Conservation (phyloP, 2,113 vertebrate genomes). For the Trogon surrucura region DNA sequence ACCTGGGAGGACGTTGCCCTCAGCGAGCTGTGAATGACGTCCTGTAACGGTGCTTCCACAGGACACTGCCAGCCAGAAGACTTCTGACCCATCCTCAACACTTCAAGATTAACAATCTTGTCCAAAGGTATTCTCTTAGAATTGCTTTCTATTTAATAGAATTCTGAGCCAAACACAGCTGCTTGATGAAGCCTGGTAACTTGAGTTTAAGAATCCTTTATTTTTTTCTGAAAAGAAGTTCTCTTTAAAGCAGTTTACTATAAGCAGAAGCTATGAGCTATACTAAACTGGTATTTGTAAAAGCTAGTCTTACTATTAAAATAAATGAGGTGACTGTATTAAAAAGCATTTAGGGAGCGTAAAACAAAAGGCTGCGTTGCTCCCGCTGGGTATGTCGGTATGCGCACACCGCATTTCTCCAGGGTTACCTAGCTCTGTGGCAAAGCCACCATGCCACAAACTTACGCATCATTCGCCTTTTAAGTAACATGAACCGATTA, state of each 20-base stretch:
- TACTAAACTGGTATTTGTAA: constrained; percentile 59
- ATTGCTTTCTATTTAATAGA: not conserved
- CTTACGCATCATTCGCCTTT: not conserved
- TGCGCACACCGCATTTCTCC: constrained; percentile 23
- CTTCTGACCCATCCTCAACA: not conserved
- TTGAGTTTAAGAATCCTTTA: not conserved
- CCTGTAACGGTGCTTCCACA: not conserved
- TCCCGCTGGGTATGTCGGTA: not conserved
- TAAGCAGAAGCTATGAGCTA: constrained; percentile 66
- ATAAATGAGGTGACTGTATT: constrained; percentile 55
- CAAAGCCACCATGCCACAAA: constrained; percentile 22
- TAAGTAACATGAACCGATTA: not conserved
- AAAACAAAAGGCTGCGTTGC: constrained; percentile 55
- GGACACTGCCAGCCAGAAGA: not conserved
- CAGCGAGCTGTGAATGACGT: not conserved
- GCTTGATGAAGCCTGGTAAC: constrained; percentile 29
- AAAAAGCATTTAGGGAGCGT: constrained; percentile 44
- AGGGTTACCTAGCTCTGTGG: constrained; percentile 35
- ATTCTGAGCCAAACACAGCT: not conserved
- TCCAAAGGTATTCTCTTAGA: not conserved
- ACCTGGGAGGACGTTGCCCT: not conserved
- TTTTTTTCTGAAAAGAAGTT: not conserved
- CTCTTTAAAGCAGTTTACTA: constrained; percentile 47
- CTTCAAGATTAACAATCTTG: not conserved
- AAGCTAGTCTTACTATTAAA: constrained; percentile 69